Percentiles rank a stretch among this genome's conserved stretches.
These are phyloP conservation scores for Hiodon tergisus DNA, from an alignment of 2,113 vertebrate genomes.

Conservation along the genomic window DNA sequence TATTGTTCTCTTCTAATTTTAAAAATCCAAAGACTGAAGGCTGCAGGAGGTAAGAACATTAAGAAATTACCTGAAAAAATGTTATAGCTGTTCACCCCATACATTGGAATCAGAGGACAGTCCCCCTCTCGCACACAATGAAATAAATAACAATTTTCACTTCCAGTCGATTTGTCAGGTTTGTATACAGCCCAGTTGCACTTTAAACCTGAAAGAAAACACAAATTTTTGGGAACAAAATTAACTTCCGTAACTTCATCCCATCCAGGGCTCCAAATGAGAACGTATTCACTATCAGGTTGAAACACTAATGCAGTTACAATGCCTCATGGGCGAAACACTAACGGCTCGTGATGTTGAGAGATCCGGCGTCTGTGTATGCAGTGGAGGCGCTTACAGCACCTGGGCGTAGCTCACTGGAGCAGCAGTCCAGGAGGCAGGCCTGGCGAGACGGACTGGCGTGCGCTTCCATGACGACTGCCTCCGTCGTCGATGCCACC, in stretches of 20 bases:
- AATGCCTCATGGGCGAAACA: too few species aligned
- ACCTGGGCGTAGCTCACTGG: slow-evolving; percentile 55
- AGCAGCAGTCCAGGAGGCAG: slow-evolving; percentile 63
- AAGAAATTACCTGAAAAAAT: slow-evolving; percentile 55
- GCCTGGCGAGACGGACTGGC: slow-evolving; percentile 45
- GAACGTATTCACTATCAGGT: too few species aligned
- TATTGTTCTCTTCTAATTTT: too few species aligned
- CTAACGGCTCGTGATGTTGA: too few species aligned
- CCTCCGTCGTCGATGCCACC: slow-evolving; percentile 26
- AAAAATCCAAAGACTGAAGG: neutral
- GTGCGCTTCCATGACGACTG: slow-evolving; percentile 33
- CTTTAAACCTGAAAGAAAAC: slow-evolving; percentile 45
- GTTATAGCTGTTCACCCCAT: slow-evolving; percentile 57
- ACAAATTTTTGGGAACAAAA: neutral
- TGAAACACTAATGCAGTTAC: too few species aligned
- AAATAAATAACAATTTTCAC: slow-evolving; percentile 63
- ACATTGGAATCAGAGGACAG: slow-evolving; percentile 54
- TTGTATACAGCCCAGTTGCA: slow-evolving; percentile 66
- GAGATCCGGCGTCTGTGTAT: too few species aligned
- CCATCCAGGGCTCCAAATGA: too few species aligned
- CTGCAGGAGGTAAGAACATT: neutral
- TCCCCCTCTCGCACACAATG: slow-evolving; percentile 57
- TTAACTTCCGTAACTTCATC: too few species aligned
- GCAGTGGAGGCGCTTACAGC: slow-evolving; percentile 1
- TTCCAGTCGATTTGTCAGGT: slow-evolving; percentile 30